Base-by-base conservation (phyloP, 2,113 vertebrate species). In the Cisticola juncidis region DNA sequence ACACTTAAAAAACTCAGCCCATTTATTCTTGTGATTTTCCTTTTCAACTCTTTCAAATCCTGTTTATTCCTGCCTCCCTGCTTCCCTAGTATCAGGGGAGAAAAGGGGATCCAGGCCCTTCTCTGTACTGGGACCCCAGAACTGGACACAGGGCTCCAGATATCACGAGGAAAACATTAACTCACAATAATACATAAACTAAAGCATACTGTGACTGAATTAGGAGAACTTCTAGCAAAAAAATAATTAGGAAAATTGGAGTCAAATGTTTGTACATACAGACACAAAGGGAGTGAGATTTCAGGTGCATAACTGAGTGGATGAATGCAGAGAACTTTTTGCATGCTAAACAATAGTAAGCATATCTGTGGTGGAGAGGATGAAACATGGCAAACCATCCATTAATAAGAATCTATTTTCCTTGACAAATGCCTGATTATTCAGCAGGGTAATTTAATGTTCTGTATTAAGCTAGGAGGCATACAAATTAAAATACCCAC, bases 341-440 rank as follows among this genome's bases (percentile, higher is more conserved):
- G 54, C n/a, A 71, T 21, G 38, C 29, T 77, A 71, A 93, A 64
- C 74, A 84, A 50, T 8, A 84, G 72, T 35, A 80, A 94, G 72
- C 35, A n/a, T 44, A 26, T 45, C 64, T 74, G 68, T 69, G 36
- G 33, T 48, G 56, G 61, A 83, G 71, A 92, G 45, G 48, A 88
- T 72, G 81, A 88, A 95, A 91, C 45, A 61, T 47, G 78, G 81
- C 18, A 85, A 96, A 90, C 66, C 56, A 81, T 38, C 61, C 60
- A 92, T 91, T 96, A 93, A 78, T 86, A 92, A 92, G 18, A 90
- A 74, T 68, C 74, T 76, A 29, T 84, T 92, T 94, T 93, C 71
- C 56, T 86, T 94, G 54, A 84, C n/a, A 96, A 93, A 92, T 92
- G 40, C 53, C 69, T 91, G 86, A 94, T 91, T 82, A 85, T 91